phyloP scores from a whole-genome alignment of 1,140 invertebrate species.

The Sitodiplosis mosellana region DNA sequence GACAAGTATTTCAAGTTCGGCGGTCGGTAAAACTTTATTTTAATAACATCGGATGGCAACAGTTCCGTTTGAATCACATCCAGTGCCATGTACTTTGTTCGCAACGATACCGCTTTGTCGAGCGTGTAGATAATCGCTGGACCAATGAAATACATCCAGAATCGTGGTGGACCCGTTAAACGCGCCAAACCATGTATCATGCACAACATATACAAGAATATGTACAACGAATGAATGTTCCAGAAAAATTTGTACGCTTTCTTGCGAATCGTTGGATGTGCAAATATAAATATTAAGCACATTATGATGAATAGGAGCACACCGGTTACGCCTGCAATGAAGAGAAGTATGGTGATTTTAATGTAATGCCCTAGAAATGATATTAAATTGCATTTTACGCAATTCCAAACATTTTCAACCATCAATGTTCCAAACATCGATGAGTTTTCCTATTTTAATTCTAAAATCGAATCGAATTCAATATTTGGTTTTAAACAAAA shows the following conservation, averaged over 20 bases:
- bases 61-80: conserved; percentile 91
- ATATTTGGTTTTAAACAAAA: conserved; percentile 2
- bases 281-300: conserved; percentile 93
- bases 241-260: conserved; percentile 95
- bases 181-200: conserved; percentile 89
- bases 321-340: conserved; percentile 89
- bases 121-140: conserved; percentile 79
- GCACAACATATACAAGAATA: conserved; percentile 74
- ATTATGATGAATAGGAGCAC: conserved; percentile 83
- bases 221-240: conserved; percentile 88
- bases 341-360: no score
- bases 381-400: no score
- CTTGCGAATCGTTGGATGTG: conserved; percentile 83
- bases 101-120: conserved; percentile 82
- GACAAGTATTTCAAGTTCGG: conserved; percentile 94
- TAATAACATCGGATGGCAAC: conserved; percentile 87
- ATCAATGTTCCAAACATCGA: no score
- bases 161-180: conserved; percentile 77
- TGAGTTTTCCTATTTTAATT: no score
- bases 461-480: no score
- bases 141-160: conserved; percentile 91
- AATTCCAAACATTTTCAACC: no score
- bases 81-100: conserved; percentile 84
- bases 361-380: no score
- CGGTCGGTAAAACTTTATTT: conserved; percentile 82